Conservation (phyloP, 2,113 vertebrate genomes). For the Papio anubis region DNA sequence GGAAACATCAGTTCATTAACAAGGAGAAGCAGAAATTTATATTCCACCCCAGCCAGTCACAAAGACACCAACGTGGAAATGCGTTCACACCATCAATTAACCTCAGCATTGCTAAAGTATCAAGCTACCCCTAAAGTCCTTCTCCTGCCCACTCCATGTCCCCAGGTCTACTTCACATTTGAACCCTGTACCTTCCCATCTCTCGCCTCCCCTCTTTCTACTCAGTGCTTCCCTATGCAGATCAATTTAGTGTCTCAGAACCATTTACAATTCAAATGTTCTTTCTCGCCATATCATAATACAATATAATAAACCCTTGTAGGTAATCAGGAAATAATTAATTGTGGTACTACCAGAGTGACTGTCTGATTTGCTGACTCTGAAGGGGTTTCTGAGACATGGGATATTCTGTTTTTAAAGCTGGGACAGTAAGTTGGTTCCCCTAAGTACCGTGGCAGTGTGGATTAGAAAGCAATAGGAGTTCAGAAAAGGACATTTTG, state of each 20-base stretch:
- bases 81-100: no score
- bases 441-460: not conserved
- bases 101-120: no score
- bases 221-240: not conserved
- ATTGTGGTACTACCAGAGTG: not conserved
- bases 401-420: not conserved
- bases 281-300: not conserved
- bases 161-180: not conserved
- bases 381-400: not conserved
- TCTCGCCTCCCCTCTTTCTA: not conserved
- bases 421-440: not conserved
- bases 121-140: no score
- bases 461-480: not conserved
- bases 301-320: not conserved
- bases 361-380: not conserved
- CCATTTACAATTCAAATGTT: not conserved
- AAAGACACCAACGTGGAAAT: not conserved
- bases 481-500: no score
- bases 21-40: not conserved
- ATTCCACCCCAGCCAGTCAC: not conserved
- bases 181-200: no score
- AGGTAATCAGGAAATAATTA: not conserved
- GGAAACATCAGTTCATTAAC: not conserved
- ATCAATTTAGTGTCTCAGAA: fast-evolving
- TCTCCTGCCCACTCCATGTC: no score